A percentile compares a stretch with the other conserved stretches of the same genome.
phyloP scores from a whole-genome alignment of 2,113 vertebrate genomes.

The Garra rufa region DNA sequence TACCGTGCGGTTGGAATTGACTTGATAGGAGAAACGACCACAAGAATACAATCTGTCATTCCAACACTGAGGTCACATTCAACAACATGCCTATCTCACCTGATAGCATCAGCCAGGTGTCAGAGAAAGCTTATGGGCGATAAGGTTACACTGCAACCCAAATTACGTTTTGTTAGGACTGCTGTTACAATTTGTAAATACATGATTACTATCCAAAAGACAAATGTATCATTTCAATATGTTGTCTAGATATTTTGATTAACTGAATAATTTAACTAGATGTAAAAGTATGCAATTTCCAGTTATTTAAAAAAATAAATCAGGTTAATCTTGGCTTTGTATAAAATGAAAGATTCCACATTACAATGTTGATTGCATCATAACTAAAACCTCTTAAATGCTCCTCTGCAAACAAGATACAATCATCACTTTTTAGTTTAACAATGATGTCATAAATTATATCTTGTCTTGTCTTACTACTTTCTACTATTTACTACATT shows the following conservation, averaged over 20 bases:
- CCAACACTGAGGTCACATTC: slow-evolving; percentile 55
- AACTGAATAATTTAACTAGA: not conserved
- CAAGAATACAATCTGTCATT: slow-evolving; percentile 59
- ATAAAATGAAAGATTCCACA: not conserved
- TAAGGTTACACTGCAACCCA: slow-evolving; percentile 52
- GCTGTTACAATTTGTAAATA: slow-evolving; percentile 51
- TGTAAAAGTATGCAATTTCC: no score
- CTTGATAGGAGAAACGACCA: slow-evolving; percentile 50
- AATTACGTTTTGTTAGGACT: slow-evolving; percentile 49
- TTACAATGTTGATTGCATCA: not conserved
- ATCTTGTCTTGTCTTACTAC: not conserved
- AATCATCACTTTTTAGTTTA: not conserved
- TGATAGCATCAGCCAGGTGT: slow-evolving; percentile 64
- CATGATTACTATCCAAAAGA: not conserved
- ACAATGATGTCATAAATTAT: no score
- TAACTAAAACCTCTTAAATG: not conserved
- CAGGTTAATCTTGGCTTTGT: not conserved
- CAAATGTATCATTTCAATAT: not conserved
- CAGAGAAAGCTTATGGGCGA: slow-evolving; percentile 18
- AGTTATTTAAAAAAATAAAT: not conserved
- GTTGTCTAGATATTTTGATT: not conserved
- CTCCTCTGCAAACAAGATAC: not conserved
- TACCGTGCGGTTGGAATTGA: slow-evolving; percentile 40
- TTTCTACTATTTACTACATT: not conserved
- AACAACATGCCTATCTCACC: slow-evolving; percentile 61